Conservation (phyloP, 2,113 vertebrate genomes). For the Macrotus californicus region DNA sequence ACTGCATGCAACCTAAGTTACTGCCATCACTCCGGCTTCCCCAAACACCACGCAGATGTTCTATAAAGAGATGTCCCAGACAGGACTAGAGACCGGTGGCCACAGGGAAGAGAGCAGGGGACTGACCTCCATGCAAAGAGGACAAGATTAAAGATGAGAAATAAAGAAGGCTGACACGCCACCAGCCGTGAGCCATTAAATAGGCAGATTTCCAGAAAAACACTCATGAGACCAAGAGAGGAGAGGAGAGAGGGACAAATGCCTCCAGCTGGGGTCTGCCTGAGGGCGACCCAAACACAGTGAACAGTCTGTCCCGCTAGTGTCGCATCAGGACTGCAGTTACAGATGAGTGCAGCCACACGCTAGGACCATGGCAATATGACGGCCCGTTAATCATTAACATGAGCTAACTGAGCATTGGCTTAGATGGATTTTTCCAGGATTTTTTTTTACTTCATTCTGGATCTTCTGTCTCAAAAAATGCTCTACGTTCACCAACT, state of each 20-base stretch:
- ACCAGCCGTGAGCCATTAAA: background rate
- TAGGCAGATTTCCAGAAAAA: background rate
- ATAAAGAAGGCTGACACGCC: background rate
- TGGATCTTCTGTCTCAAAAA: background rate
- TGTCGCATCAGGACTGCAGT: background rate
- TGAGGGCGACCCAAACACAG: background rate
- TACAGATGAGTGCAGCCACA: background rate
- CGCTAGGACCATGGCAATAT: background rate
- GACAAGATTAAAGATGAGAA: background rate
- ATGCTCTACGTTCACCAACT: background rate
- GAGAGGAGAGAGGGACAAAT: background rate
- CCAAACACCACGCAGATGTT: background rate
- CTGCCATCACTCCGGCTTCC: background rate
- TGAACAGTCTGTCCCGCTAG: background rate
- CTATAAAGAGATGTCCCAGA: background rate
- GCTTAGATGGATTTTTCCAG: background rate
- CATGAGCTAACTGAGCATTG: background rate
- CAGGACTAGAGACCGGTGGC: background rate
- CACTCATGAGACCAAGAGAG: background rate
- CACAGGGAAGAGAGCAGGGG: background rate
- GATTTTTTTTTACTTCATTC: background rate
- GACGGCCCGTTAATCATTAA: background rate
- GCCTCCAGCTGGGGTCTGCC: background rate
- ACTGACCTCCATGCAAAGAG: background rate
- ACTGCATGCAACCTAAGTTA: background rate